These are phyloP conservation scores for Megaceryle maxima DNA, from an alignment of 2,113 vertebrate genomes.

Conservation along the genomic window DNA sequence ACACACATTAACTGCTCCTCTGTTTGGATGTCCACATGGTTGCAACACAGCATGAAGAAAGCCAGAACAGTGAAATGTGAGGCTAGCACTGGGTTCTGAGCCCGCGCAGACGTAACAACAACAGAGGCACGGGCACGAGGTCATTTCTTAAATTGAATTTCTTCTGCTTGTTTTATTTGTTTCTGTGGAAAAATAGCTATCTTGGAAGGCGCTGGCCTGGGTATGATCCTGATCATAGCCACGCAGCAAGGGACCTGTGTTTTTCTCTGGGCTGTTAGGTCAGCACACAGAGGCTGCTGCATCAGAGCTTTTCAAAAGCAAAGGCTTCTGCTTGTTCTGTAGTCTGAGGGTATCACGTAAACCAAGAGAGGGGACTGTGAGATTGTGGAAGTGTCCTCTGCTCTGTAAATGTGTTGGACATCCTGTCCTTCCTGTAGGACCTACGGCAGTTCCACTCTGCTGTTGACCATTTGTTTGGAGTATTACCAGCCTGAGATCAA, in stretches of 20 bases:
- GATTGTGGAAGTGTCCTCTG: not conserved
- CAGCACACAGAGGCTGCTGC: not conserved
- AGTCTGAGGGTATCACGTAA: not conserved
- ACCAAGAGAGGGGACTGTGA: not conserved
- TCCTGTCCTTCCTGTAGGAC: conserved; percentile 8
- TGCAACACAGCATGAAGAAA: conserved; percentile 26
- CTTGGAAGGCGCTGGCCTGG: not conserved
- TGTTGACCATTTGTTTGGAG: conserved; percentile 36
- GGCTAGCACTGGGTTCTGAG: conserved; percentile 42
- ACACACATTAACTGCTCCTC: not conserved
- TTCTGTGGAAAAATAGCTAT: conserved; percentile 56
- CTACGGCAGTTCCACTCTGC: conserved; percentile 41
- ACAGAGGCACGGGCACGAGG: conserved; percentile 34
- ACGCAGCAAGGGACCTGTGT: not conserved
- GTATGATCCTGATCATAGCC: not conserved
- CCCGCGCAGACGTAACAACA: conserved; percentile 42
- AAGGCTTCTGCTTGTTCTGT: not conserved
- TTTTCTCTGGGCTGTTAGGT: not conserved
- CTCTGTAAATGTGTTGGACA: not conserved
- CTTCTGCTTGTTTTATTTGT: conserved; percentile 64
- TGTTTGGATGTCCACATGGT: not conserved
- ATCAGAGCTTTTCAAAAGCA: not conserved
- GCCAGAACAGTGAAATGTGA: conserved; percentile 59
- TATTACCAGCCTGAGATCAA: conserved; percentile 51
- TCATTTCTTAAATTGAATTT: conserved; percentile 67